Conservation (phyloP, 2,888 invertebrate species). For the Drosophila imparisetae region DNA sequence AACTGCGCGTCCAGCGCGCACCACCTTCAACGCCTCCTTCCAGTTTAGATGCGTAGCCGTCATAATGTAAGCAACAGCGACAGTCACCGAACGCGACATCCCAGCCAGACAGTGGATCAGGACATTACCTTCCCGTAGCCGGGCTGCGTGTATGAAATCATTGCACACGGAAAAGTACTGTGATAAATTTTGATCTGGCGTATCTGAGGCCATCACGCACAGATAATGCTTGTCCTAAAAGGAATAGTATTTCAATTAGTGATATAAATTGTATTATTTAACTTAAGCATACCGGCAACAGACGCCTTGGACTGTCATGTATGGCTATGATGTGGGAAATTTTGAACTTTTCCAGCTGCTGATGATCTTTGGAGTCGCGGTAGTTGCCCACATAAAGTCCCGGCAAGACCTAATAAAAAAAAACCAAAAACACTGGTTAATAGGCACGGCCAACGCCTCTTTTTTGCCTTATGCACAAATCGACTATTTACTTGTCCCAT, state of each 20-base stretch:
- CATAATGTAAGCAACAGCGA: conserved; percentile 98
- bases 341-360: conserved; percentile 94
- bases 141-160: conserved; percentile 97
- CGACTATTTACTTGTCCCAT: conserved; percentile 68
- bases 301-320: conserved; percentile 95
- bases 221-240: conserved; percentile 97
- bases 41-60: conserved; percentile 94
- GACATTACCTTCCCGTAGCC: conserved; percentile 94
- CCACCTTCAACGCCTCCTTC: conserved; percentile 97
- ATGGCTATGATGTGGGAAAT: conserved; percentile 98
- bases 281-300: conserved; percentile 91
- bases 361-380: conserved; percentile 96
- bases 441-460: rapidly evolving
- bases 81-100: conserved; percentile 98
- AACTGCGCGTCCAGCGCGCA: conserved; percentile 94
- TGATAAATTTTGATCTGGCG: conserved; percentile 95
- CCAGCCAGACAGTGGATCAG: conserved; percentile 98
- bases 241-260: neutral
- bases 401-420: conserved; percentile 91
- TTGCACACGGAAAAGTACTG: conserved; percentile 97
- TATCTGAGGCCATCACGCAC: conserved; percentile 98
- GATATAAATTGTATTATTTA: neutral
- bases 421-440: neutral
- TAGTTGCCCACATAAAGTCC: conserved; percentile 98
- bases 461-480: neutral